A percentile compares a stretch with the other conserved stretches of the same genome.
These are phyloP conservation scores for Rhorus exstirpatorius DNA, from an alignment of 2,888 invertebrate genomes.

Conservation along the genomic window DNA sequence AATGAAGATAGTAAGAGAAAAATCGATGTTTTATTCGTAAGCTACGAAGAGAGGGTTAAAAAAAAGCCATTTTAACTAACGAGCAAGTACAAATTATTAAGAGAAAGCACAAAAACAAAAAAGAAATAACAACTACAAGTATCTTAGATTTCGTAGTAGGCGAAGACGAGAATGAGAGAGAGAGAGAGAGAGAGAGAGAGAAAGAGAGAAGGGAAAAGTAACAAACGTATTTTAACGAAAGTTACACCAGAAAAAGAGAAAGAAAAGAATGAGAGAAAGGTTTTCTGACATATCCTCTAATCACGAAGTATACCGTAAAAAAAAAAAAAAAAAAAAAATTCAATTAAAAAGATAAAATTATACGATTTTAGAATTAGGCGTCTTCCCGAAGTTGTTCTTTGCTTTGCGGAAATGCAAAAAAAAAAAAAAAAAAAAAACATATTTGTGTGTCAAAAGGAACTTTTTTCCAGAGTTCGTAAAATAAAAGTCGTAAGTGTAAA, in stretches of 20 bases:
- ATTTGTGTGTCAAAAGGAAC: slow-evolving; percentile 70
- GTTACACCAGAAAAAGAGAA: slow-evolving; percentile 48
- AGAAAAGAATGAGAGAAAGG: slow-evolving; percentile 64
- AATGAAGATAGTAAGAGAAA: slow-evolving; percentile 67
- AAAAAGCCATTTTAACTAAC: slow-evolving; percentile 84
- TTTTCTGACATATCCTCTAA: slow-evolving; percentile 84
- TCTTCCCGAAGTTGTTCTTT: slow-evolving; percentile 64
- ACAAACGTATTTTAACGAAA: slow-evolving; percentile 66
- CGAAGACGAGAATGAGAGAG: slow-evolving; percentile 62
- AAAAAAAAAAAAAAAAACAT: no score
- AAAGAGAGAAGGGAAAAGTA: slow-evolving; percentile 35
- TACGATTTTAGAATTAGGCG: slow-evolving; percentile 82
- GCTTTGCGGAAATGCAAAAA: slow-evolving; percentile 59
- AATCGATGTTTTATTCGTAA: slow-evolving; percentile 80
- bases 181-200: slow-evolving; percentile 34
- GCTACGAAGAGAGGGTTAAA: slow-evolving; percentile 73
- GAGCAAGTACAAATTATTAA: slow-evolving; percentile 86
- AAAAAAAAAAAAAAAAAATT: slow-evolving; percentile 33
- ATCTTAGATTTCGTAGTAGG: slow-evolving; percentile 82
- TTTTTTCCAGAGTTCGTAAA: slow-evolving; percentile 64
- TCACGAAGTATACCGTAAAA: slow-evolving; percentile 84
- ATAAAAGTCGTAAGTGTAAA: slow-evolving; percentile 69
- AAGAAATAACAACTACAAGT: slow-evolving; percentile 80
- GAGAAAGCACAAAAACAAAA: slow-evolving; percentile 70
- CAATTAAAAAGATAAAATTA: no score